Conservation (phyloP, 1,140 invertebrate genomes). For the Nomia melanderi region DNA sequence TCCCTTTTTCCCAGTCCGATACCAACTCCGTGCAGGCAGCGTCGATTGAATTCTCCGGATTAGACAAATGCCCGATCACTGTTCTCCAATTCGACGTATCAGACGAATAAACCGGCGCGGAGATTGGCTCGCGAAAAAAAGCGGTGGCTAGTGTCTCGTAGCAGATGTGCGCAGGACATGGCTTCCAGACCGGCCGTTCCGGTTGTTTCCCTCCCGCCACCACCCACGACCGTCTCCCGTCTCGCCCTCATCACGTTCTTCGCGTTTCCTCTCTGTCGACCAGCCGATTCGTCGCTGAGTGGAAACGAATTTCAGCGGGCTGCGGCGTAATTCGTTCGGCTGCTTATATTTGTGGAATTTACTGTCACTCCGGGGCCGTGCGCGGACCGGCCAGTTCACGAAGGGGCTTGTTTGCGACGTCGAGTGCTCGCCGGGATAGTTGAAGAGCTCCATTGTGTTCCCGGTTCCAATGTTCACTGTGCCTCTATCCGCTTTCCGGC, state of each 20-base stretch:
- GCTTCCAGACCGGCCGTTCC: too few relatives aligned
- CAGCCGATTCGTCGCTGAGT: neutral
- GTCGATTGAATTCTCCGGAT: neutral
- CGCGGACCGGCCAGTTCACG: constrained; percentile 45
- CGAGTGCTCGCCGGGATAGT: constrained; percentile 61
- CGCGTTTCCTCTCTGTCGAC: neutral
- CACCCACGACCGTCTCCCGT: neutral
- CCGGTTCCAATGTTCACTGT: constrained; percentile 44
- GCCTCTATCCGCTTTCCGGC: constrained; percentile 58
- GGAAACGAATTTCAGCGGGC: constrained; percentile 38
- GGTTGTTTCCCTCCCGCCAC: too few relatives aligned
- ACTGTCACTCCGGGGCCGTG: constrained; percentile 46
- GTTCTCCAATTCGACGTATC: neutral
- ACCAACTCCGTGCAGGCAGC: neutral
- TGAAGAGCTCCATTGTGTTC: constrained; percentile 66
- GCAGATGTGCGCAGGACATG: too few relatives aligned
- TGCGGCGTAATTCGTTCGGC: constrained; percentile 56
- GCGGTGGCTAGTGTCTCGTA: too few relatives aligned
- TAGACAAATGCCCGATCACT: neutral
- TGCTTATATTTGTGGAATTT: constrained; percentile 67
- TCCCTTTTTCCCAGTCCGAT: too few relatives aligned
- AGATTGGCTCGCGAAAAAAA: neutral
- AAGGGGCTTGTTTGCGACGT: constrained; percentile 70
- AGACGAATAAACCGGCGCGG: neutral
- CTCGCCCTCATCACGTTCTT: neutral